Conservation (phyloP, 2,113 vertebrate genomes). For the Narcine bancroftii region DNA sequence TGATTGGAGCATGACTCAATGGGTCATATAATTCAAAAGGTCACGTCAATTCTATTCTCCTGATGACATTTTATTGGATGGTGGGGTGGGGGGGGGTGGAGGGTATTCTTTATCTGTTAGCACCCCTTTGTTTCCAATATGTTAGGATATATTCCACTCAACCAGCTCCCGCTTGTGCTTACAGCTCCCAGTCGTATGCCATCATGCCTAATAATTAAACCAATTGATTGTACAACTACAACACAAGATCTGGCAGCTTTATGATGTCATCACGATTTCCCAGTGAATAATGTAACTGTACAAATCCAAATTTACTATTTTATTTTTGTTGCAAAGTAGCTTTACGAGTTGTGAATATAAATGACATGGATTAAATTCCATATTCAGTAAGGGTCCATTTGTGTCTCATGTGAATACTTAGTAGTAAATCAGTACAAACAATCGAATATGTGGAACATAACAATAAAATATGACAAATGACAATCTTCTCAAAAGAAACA, state of each 20-base stretch:
- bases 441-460: background rate
- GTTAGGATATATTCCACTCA: background rate
- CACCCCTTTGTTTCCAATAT: background rate
- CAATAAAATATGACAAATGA: constrained; percentile 7
- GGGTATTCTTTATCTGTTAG: background rate
- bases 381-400: background rate
- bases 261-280: background rate
- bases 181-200: background rate
- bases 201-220: background rate
- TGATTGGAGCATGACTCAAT: background rate
- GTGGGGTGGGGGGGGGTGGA: too few species aligned
- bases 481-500: background rate
- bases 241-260: background rate
- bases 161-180: background rate
- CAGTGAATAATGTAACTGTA: background rate
- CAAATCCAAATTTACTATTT: background rate
- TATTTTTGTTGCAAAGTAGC: background rate
- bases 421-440: background rate
- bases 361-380: background rate
- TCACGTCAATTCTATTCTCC: background rate
- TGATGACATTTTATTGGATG: background rate
- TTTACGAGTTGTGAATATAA: background rate
- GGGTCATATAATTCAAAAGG: background rate
- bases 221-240: background rate
- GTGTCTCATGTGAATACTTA: background rate